Evolutionary conservation across 2,888 invertebrate genomes (phyloP), one percentile per base, ranked within the genome.

Genomic region (Galerucella pusilla): DNA sequence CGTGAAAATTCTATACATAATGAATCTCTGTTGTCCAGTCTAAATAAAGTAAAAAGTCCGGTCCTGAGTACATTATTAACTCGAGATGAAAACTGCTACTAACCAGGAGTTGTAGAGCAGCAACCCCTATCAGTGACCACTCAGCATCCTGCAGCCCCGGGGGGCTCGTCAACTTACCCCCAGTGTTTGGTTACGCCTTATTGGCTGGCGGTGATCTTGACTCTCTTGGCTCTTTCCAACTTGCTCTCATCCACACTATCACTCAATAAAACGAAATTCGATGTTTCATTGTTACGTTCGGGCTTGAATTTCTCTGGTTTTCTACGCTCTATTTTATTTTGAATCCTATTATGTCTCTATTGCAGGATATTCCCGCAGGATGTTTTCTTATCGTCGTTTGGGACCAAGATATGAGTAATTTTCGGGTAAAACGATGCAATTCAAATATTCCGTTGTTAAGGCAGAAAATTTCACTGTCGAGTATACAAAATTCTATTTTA

Each of bases 121-220:
- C 83, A 78, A 75, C 82, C 82, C 81, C 80, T 82, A 84, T 84
- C 84, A 80, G 84, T 85, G 86, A 85, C 86, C 85, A 85, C 84
- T 86, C 86, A 86, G 85, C 86, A 85, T 85, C 85, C 84, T 79
- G 79, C 75, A 78, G 83, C 84, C 85, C 80, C 84, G 78, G 80
- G 86, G 86, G 86, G 80, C 85, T 86, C 85, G 84, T 86, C 83
- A 83, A 81, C 82, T 83, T 82, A 79, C 83, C 83, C 85, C 83
- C 82, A 85, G 66, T 86, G 86, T 87, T 87, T 87, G 86, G 86
- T 86, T 87, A 87, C 86, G 86, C 86, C 87, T 86, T 86, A 86
- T 86, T 86, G 85, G 85, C 85, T 83, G 79, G 75, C 78, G 75
- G 81, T 80, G 81, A 82, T 81, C 81, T 82, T 84, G 83, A 77